phyloP scores from a whole-genome alignment of 2,888 invertebrate species.

The Stegana nigrithorax region DNA sequence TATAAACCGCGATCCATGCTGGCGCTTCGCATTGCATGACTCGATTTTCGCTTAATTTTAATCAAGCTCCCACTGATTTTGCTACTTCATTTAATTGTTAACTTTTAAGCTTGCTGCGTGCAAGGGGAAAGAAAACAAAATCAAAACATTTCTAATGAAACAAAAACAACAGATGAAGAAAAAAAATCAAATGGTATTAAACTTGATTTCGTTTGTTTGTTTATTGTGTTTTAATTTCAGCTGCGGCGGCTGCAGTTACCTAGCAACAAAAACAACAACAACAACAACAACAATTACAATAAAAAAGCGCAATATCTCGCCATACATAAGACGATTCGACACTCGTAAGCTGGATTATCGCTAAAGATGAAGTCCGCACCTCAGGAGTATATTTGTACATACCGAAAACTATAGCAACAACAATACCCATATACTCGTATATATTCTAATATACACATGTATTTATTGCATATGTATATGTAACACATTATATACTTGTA shows the following conservation, averaged over 20 bases:
- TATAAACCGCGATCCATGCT: no score
- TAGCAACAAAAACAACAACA: conserved; percentile 20
- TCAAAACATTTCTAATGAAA: neutral
- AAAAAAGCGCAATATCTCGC: neutral
- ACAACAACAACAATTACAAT: conserved; percentile 29
- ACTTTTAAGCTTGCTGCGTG: neutral
- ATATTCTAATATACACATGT: no score
- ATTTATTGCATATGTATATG: no score
- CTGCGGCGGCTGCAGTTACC: conserved; percentile 33
- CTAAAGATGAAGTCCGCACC: conserved; percentile 13
- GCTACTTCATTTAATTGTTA: conserved; percentile 54
- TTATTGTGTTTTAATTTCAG: conserved; percentile 29
- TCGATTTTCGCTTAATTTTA: conserved; percentile 58
- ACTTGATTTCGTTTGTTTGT: neutral
- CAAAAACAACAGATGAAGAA: neutral
- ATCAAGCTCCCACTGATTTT: conserved; percentile 55
- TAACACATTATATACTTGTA: no score
- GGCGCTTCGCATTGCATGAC: no score
- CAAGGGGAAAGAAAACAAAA: neutral
- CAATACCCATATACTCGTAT: no score
- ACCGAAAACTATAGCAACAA: no score
- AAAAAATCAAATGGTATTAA: neutral
- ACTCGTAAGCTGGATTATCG: conserved; percentile 49
- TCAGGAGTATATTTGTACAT: no score
- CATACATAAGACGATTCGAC: no score